Evolutionary conservation across 1,140 invertebrate genomes (phyloP).

Genomic region (Acromyrmex heyeri): DNA sequence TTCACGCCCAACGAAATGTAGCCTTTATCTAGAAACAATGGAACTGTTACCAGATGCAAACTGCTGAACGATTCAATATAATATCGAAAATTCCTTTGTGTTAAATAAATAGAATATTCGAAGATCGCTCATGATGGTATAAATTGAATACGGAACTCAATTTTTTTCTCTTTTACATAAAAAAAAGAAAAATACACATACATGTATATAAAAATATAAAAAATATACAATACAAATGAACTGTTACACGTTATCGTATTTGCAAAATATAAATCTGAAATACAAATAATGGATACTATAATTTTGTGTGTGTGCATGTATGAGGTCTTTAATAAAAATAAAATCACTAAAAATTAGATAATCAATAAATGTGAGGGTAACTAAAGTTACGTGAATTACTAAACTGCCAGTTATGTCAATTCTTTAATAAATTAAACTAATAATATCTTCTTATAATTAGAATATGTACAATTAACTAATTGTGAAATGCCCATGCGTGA

Average conservation of each 20-base stretch:
- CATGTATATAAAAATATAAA: too few species aligned
- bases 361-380: not conserved
- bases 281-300: too few species aligned
- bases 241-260: too few species aligned
- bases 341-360: not conserved
- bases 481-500: not conserved
- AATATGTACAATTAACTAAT: constrained; percentile 10
- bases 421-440: constrained; percentile 4
- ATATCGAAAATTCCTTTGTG: not conserved
- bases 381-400: not conserved
- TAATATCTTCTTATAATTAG: not conserved
- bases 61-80: constrained; percentile 15
- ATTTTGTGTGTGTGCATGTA: too few species aligned
- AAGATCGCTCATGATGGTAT: not conserved
- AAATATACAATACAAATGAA: too few species aligned
- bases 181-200: not conserved
- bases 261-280: too few species aligned
- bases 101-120: constrained; percentile 13
- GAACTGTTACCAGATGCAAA: not conserved
- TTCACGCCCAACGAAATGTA: constrained; percentile 27
- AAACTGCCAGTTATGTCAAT: not conserved
- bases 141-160: not conserved
- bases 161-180: not conserved
- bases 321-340: not conserved
- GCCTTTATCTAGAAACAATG: constrained; percentile 47